These are phyloP conservation scores for Mellilla xanthometata DNA, from an alignment of 2,888 invertebrate genomes.

Conservation along the genomic window DNA sequence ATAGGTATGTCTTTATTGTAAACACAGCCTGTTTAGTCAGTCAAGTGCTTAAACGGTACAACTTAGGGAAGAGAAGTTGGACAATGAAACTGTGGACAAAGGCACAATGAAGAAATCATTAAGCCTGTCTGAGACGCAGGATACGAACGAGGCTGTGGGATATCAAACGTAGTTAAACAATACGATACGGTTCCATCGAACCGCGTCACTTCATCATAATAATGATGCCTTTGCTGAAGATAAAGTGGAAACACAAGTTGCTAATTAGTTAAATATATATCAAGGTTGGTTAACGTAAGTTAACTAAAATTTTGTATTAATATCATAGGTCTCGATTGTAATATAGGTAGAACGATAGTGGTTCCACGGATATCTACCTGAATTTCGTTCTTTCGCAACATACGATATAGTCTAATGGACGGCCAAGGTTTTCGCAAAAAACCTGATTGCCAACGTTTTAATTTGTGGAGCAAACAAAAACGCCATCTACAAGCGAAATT, in stretches of 20 bases:
- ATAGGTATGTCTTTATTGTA: too few species aligned
- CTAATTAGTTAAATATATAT: too few species aligned
- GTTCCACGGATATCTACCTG: background rate
- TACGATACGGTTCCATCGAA: background rate
- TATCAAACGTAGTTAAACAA: conserved; percentile 7
- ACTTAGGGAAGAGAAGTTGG: conserved; percentile 15
- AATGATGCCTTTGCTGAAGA: background rate
- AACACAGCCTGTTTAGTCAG: conserved; percentile 5
- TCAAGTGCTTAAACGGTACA: conserved; percentile 22
- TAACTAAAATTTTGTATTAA: too few species aligned
- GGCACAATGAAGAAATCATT: conserved; percentile 11
- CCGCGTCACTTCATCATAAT: background rate
- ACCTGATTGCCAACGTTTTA: conserved; percentile 59
- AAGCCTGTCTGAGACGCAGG: conserved; percentile 14
- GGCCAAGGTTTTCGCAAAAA: conserved; percentile 43
- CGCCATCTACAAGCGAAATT: conserved; percentile 60
- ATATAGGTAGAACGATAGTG: too few species aligned
- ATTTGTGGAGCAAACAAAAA: conserved; percentile 63
- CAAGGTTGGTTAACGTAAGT: too few species aligned
- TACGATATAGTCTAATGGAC: conserved; percentile 28
- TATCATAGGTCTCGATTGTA: too few species aligned
- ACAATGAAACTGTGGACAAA: conserved; percentile 15
- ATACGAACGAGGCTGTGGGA: conserved; percentile 6
- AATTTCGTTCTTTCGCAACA: conserved; percentile 13
- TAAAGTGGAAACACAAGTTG: background rate